Evolutionary conservation across 2,888 invertebrate species (phyloP).

Genomic region (Chironomus riparius): DNA sequence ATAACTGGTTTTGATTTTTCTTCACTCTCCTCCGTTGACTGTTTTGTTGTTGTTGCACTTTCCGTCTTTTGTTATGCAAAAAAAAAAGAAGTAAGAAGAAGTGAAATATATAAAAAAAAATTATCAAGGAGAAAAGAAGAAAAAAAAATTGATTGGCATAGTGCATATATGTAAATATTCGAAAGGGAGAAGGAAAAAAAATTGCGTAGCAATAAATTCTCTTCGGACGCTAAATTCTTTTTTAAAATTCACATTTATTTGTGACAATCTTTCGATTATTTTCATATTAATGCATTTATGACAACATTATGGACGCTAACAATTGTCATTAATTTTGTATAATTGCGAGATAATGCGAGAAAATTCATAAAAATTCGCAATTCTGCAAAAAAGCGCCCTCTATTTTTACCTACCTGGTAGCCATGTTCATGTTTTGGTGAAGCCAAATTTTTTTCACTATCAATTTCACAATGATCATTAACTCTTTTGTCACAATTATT

Average conservation of each 20-base stretch:
- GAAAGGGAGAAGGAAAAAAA: slow-evolving; percentile 22
- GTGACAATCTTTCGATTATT: no score
- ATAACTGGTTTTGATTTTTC: slow-evolving; percentile 22
- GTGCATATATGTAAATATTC: slow-evolving; percentile 13
- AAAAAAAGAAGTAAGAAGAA: background rate
- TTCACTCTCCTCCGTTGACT: slow-evolving; percentile 16
- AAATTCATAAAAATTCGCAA: background rate
- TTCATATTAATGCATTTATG: no score
- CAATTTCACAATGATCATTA: slow-evolving; percentile 7
- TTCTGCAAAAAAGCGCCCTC: slow-evolving; percentile 18
- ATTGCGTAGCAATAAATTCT: slow-evolving; percentile 23
- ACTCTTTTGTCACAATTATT: slow-evolving; percentile 17
- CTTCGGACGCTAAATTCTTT: slow-evolving; percentile 2
- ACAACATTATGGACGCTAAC: background rate
- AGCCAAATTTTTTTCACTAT: slow-evolving; percentile 24
- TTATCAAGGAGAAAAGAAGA: slow-evolving; percentile 23
- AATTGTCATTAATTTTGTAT: background rate
- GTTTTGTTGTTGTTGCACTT: slow-evolving; percentile 23
- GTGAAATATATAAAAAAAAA: slow-evolving; percentile 14
- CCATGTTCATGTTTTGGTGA: slow-evolving; percentile 21
- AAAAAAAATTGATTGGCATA: slow-evolving; percentile 21
- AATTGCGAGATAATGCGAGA: background rate
- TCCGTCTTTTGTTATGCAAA: slow-evolving; percentile 25
- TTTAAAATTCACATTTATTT: background rate
- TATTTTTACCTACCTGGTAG: slow-evolving; percentile 15